Base-by-base conservation (phyloP, 2,113 vertebrate genomes). In the Myxocyprinus asiaticus region DNA sequence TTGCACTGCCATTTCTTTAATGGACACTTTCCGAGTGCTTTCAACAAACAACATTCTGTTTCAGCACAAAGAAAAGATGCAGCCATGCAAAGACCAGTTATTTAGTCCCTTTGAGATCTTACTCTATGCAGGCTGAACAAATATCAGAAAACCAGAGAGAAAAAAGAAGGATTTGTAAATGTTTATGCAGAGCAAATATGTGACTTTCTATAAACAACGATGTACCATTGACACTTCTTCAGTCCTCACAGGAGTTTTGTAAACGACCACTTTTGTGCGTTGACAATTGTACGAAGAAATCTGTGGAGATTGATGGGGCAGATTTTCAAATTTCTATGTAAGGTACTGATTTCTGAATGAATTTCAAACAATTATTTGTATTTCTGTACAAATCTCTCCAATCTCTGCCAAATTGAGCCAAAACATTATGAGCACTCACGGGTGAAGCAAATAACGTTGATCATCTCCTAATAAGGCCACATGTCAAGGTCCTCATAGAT, bases 1-100 rank as follows among this genome's bases (percentile, higher is more conserved):
- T 56, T 63, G 45, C 55, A 50, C 8, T 67, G 76, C 44, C 65
- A 69, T 67, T 75, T 62, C 69, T 33, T 74, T 61, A 69, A 82
- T 71, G 65, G 76, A 50, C 55, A 47, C 43, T 55, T 65, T 47
- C 58, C 3, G 53, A 82, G n/a, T 4, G 11, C 76, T 55, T 78
- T 68, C 48, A n/a, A 75, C 58, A 64, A 63, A 79, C 42, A 71
- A 43, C 33, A 22, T 62, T 69, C 66, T 12, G 77, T 44, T 17
- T 70, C 17, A 11, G 48, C 66, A 82, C 64, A 79, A 75, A 67
- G 48, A 7, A 9, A 74, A 51, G 33, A 61, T 33, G 45, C 42
- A 59, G 50, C 1, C 4, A 7, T 6, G 53, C 53, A 71, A 8
- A 14, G 51, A 55, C 10, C 12, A 5, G 9, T 58, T 58, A 58